Base-by-base conservation (phyloP, 2,113 vertebrate species). In the Plotosus lineatus region DNA sequence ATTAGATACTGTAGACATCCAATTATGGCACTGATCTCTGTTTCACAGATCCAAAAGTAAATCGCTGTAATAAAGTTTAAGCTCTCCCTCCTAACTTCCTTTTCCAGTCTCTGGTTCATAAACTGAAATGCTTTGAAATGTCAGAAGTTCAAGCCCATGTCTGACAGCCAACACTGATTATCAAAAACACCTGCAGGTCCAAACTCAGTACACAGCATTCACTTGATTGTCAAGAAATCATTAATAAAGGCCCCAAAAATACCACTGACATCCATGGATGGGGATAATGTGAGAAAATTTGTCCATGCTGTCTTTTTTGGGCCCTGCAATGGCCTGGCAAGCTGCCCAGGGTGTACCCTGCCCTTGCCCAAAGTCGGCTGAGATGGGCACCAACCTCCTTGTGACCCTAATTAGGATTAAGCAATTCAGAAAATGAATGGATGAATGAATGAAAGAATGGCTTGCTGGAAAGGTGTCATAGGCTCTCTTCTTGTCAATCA, bases 31-130 rank as follows among this genome's bases (percentile, higher is more conserved):
- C 65, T 56, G 36, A 69, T 55, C 66, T 40, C 12, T 26, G 5
- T 58, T 46, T 79, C 36, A 58, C 65, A 79, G 66, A 71, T 23
- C 38, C n/a, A n/a, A 72, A 55, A 58, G 26, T 3, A 7, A 71
- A 71, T 79, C 53, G 71, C 33, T 79, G 77, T 79, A 56, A 79
- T 71, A 58, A 79, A 71, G 50, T 44, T 69, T 65, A 79, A 56
- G 63, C 48, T 11, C 5, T 56, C 46, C 51, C 26, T 72, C 11
- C 51, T 17, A 28, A 23, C 51, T 79, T 79, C 66, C 63, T 56
- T 17, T 79, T 38, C 31, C n/a, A 28, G 50, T 7, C 17, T 50
- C 19, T 23, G 48, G 61, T n/a, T 26, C 36, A 56, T 42, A 79
- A 6, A 8, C 33, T 68, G n/a, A 55, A 21, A 40, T 14, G 15